Percentiles rank a stretch among this genome's conserved stretches.
These are phyloP conservation scores for Hyalella azteca DNA, from an alignment of 2,888 invertebrate genomes.

Conservation along the genomic window DNA sequence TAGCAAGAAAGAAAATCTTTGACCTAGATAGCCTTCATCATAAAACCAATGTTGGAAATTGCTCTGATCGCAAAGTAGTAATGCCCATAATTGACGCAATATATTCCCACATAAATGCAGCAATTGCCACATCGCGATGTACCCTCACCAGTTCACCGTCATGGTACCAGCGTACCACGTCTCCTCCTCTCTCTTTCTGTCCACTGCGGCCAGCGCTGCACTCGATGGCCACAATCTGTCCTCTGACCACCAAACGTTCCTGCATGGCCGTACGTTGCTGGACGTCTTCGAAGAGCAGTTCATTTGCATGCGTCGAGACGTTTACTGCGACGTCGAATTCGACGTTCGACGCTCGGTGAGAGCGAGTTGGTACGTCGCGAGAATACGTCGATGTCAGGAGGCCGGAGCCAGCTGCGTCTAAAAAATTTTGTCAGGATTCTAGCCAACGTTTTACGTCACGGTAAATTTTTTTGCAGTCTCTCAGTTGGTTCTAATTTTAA, in stretches of 20 bases:
- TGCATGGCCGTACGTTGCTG: conserved; percentile 34
- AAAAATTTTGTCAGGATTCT: no score
- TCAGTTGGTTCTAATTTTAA: background rate
- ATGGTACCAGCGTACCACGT: conserved; percentile 50
- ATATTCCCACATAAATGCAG: no score
- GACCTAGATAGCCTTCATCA: no score
- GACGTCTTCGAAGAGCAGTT: conserved; percentile 45
- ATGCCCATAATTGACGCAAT: no score
- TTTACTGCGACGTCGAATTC: background rate
- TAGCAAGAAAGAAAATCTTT: no score
- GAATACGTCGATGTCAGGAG: background rate
- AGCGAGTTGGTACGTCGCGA: background rate
- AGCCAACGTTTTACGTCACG: background rate
- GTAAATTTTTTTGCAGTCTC: background rate
- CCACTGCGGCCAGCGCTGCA: conserved; percentile 36
- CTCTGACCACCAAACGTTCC: conserved; percentile 47
- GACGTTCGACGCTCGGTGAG: background rate
- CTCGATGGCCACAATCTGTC: conserved; percentile 48
- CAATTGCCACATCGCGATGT: background rate
- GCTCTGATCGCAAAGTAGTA: no score
- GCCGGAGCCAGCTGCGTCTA: background rate
- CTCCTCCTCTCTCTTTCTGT: conserved; percentile 16
- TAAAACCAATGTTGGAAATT: no score
- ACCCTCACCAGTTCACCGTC: conserved; percentile 46
- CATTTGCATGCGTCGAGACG: conserved; percentile 29